A percentile compares a stretch with the other conserved stretches of the same genome.
phyloP scores from a whole-genome alignment of 2,888 invertebrate genomes.

The Sylvicola cinctus region DNA sequence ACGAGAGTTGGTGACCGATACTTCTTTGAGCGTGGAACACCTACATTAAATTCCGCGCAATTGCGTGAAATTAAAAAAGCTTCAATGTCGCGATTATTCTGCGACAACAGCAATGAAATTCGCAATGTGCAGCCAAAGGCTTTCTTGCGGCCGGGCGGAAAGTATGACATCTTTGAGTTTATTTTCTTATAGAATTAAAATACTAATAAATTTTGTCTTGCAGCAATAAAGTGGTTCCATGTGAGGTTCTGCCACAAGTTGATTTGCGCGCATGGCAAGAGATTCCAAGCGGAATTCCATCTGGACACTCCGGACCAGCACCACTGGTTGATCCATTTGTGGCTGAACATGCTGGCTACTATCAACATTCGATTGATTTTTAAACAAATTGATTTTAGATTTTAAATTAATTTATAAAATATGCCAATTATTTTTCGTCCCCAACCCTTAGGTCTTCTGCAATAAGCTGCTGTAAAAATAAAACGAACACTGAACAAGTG shows the following conservation, averaged over 20 bases:
- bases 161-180: constrained; percentile 2
- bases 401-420: too few species aligned
- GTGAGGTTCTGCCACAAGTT: constrained; percentile 33
- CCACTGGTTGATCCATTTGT: too few species aligned
- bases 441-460: too few species aligned
- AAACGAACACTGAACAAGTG: too few species aligned
- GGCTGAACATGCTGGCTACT: too few species aligned
- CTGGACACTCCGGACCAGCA: too few species aligned
- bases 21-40: constrained; percentile 57
- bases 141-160: constrained; percentile 40
- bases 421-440: too few species aligned
- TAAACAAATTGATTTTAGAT: too few species aligned
- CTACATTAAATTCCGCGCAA: constrained; percentile 46
- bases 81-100: constrained; percentile 55
- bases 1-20: constrained; percentile 71
- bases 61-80: constrained; percentile 54
- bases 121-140: constrained; percentile 42
- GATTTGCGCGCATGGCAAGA: constrained; percentile 42
- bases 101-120: constrained; percentile 57
- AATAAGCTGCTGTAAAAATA: too few species aligned
- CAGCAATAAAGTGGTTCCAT: constrained; percentile 40
- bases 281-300: not conserved
- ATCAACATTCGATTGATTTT: too few species aligned
- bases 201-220: constrained; percentile 11
- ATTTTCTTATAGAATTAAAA: constrained; percentile 1